Conservation (phyloP, 2,888 invertebrate genomes). For the Hydropsyche betteni region DNA sequence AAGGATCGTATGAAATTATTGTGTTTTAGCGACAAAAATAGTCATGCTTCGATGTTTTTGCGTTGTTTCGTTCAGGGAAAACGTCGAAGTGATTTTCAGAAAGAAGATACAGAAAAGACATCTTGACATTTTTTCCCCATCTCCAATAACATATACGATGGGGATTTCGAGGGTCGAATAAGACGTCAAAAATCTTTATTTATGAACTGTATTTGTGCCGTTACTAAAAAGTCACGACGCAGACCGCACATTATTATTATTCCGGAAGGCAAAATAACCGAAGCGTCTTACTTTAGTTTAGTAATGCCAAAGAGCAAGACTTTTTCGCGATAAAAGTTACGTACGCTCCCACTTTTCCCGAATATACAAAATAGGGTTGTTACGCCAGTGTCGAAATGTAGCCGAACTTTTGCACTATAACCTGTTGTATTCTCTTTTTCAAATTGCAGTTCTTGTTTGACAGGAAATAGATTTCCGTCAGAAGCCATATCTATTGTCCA, state of each 20-base stretch:
- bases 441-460: slow-evolving; percentile 14
- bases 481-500: neutral
- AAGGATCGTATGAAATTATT: too few relatives aligned
- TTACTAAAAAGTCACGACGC: slow-evolving; percentile 23
- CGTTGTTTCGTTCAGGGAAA: neutral
- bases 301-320: slow-evolving; percentile 9
- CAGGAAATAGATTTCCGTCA: slow-evolving; percentile 1
- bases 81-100: slow-evolving; percentile 3
- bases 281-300: neutral
- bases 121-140: neutral
- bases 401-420: neutral
- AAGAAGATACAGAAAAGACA: slow-evolving; percentile 1
- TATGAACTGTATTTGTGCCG: slow-evolving; percentile 22
- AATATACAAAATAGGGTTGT: neutral
- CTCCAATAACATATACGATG: slow-evolving; percentile 8
- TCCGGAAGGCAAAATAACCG: neutral
- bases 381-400: neutral
- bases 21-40: too few relatives aligned
- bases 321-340: neutral
- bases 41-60: too few relatives aligned
- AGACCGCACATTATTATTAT: slow-evolving; percentile 14
- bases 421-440: slow-evolving; percentile 8
- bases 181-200: slow-evolving; percentile 25
- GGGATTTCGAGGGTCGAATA: slow-evolving; percentile 24
- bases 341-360: neutral